Conservation (phyloP, 2,888 invertebrate genomes). For the Noctua janthe region DNA sequence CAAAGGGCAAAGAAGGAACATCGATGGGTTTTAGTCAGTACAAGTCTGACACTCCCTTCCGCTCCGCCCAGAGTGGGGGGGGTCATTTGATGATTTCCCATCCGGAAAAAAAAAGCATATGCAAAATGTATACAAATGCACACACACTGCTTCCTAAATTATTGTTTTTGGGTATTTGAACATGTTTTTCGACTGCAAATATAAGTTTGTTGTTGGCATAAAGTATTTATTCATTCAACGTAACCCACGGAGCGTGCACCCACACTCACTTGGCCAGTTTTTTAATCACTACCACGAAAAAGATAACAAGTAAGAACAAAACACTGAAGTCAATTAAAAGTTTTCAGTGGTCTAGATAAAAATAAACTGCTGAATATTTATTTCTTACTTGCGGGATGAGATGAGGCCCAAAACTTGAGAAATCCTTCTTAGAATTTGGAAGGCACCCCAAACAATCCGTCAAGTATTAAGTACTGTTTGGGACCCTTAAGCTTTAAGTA, state of each 20-base stretch:
- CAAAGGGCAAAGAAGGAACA: too few species aligned
- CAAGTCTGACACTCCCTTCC: too few species aligned
- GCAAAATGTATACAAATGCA: too few species aligned
- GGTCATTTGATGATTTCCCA: too few species aligned
- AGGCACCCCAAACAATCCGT: conserved; percentile 39
- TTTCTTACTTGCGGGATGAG: conserved; percentile 1
- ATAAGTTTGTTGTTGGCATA: background rate
- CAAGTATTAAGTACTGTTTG: conserved; percentile 52
- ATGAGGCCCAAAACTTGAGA: conserved; percentile 36
- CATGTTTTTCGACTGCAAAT: background rate
- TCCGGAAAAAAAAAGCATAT: too few species aligned
- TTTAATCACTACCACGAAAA: background rate
- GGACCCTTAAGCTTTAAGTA: conserved; percentile 6
- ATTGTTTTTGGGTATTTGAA: background rate
- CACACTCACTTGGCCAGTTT: background rate
- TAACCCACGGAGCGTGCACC: background rate
- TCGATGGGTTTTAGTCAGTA: too few species aligned
- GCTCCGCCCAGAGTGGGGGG: too few species aligned
- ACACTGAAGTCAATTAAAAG: conserved; percentile 13
- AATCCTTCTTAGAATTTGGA: conserved; percentile 19
- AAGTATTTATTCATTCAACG: background rate
- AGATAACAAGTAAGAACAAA: background rate
- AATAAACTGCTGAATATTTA: background rate
- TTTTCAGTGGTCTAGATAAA: background rate
- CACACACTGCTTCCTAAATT: too few species aligned